Evolutionary conservation across 2,797 vertebrate genomes (phyloP), one percentile per base, ranked within the genome.

Genomic region (Xenops minutus): DNA sequence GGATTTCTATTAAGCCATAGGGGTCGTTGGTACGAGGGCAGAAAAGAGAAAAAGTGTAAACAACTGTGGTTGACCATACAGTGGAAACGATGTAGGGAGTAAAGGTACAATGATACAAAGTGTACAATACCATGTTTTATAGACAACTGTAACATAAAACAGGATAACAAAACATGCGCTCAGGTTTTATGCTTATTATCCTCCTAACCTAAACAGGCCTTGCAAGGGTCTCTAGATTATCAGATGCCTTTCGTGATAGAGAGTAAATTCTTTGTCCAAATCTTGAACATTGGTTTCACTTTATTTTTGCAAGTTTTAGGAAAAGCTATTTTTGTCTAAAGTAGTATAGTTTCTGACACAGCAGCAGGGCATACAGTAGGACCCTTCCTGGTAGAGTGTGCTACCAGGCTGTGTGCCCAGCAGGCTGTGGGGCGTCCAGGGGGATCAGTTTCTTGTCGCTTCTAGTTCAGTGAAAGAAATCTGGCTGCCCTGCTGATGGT

Each of bases 401-500:
- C 63, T 61, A 7, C 51, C 10, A 37, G 44, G 19, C 8, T 54
- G 24, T 20, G 20, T 14, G 8, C 80, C 46, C 2, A 5, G 32
- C 15, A 7, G n/a, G n/a, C 21, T 44, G 46, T 0, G 0, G 44
- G 63, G 37, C 9, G 18, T 88, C 29, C 6, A 1, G 1, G 1
- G 15, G 48, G 7, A 36, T 76, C 51, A 24, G 13, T 80, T 43
- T 12, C 34, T 48, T 37, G 19, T 15, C 7, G 4, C 13, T 23
- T 59, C 0, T 29, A 27, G 17, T 68, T 69, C 11, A 69, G 32
- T 49, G 49, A 67, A 30, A 24, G 27, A 3, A 64, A 26, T 1
- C 7, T 0, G 3, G 3, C 0, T 3, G 5, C 16, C 17, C 5
- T 0, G 3, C 7, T 43, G 17, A 8, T 1, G 14, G 27, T 0